Percentiles rank a stretch among this genome's conserved stretches.
Conservation (phyloP, 2,797 vertebrate genomes). For the Peromyscus nudipes region DNA sequence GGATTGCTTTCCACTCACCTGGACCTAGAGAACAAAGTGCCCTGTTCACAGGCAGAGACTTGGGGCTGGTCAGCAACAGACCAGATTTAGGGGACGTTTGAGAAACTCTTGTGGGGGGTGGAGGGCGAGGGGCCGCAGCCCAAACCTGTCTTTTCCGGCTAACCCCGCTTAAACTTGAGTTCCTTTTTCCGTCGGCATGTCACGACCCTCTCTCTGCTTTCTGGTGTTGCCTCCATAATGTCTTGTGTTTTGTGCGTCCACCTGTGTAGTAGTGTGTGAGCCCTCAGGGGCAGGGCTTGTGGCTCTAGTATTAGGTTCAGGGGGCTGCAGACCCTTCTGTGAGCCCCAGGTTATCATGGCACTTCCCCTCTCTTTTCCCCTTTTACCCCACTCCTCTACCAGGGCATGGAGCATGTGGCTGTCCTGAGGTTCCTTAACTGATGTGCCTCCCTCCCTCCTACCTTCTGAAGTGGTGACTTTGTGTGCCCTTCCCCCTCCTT, state of each 20-base stretch:
- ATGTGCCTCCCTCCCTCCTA: conserved; percentile 72
- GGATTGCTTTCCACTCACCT: conserved; percentile 74
- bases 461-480: conserved; percentile 74
- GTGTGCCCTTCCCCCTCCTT: conserved; percentile 74
- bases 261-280: conserved; percentile 83
- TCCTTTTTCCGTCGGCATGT: conserved; percentile 63
- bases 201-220: conserved; percentile 54
- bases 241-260: conserved; percentile 73
- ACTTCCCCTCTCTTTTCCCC: neutral
- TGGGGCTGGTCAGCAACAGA: conserved; percentile 62
- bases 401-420: conserved; percentile 84
- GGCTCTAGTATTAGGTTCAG: conserved; percentile 78
- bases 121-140: conserved; percentile 9
- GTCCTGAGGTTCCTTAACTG: conserved; percentile 78
- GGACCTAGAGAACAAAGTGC: conserved; percentile 78
- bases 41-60: conserved; percentile 78
- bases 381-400: neutral
- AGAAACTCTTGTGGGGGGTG: conserved; percentile 55
- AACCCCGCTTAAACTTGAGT: conserved; percentile 72
- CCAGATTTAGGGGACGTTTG: conserved; percentile 72
- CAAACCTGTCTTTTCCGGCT: conserved; percentile 72
- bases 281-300: conserved; percentile 83
- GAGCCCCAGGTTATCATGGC: conserved; percentile 67
- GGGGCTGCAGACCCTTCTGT: conserved; percentile 58
- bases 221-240: conserved; percentile 76